Base-by-base conservation (phyloP, 2,888 invertebrate genomes). In the Lasiommata megera region DNA sequence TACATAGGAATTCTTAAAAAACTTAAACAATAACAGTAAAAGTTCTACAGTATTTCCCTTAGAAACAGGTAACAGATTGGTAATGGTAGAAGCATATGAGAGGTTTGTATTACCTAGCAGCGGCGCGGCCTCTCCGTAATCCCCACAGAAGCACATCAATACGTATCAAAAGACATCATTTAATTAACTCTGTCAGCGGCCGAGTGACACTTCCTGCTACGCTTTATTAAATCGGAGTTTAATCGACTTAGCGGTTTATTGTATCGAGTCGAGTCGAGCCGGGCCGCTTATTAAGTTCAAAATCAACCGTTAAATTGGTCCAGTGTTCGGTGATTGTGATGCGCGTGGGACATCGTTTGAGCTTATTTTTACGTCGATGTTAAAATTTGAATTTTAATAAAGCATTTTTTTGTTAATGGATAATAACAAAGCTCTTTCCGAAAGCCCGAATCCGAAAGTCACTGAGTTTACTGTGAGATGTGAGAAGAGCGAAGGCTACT, bases 131-230 rank as follows among this genome's bases (percentile, higher is more conserved):
- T 41, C 53, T 5, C n/a, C 12, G 28, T 58, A 58, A 58, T 58
- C 58, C 50, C 12, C n/a, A 41, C 16, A 14, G 36, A 53, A 11
- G 43, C 14, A 31, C 40, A 28, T 29, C 56, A 38, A 23, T 54
- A 50, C 41, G 50, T 14, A 50, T 18, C 29, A 38, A 34, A 23
- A 43, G 55, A 56, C 51, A 60, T 62, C 66, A 61, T 70, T 71
- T 73, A 74, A 73, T 74, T 72, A 72, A 70, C 67, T 69, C 63
- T 72, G 72, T 71, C 70, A 68, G 61, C 53, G 55, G 60, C n/a
- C 64, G 72, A 71, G 63, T 71, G 74, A 73, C 71, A 70, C 70
- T 69, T 75, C 73, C 74, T 71, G 67, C 66, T 60, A 28, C 55
- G 55, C 46, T 59, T 44, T 65, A 67, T 65, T 58, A 56, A 67